Conservation (phyloP, 2,797 vertebrate species). For the Spinibarbus caldwelli region DNA sequence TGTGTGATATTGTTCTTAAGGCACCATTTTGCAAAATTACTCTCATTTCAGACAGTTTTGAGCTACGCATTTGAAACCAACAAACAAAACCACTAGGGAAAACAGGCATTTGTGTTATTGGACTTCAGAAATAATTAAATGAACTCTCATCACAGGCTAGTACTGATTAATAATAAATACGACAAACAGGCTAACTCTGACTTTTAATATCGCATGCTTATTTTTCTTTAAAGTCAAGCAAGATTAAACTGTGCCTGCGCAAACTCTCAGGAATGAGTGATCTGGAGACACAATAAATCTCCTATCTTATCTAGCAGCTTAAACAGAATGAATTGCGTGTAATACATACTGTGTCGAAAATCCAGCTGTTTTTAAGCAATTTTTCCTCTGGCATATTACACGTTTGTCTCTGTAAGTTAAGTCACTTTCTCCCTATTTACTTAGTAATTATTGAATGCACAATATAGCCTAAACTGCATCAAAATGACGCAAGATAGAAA, state of each 20-base stretch:
- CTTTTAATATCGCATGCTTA: not conserved
- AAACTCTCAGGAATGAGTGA: not conserved
- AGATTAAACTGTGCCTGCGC: not conserved
- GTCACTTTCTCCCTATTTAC: not conserved
- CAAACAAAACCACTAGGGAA: not conserved
- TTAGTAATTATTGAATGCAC: not conserved
- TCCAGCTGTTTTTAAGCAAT: not conserved
- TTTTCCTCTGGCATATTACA: too few relatives aligned
- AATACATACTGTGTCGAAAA: not conserved
- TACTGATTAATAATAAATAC: not conserved
- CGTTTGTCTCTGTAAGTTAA: not conserved
- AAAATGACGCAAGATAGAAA: too few relatives aligned
- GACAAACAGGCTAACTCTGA: not conserved
- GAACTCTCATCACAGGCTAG: not conserved
- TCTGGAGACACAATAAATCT: not conserved
- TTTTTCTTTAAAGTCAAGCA: not conserved
- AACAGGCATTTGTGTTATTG: not conserved
- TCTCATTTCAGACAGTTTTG: not conserved
- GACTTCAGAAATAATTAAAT: not conserved
- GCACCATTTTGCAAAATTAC: not conserved
- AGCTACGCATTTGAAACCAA: not conserved
- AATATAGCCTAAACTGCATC: not conserved
- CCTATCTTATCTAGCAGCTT: not conserved
- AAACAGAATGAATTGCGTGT: not conserved
- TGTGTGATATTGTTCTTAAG: not conserved